Evolutionary conservation across 1,140 invertebrate genomes (phyloP), one percentile per base, ranked within the genome.

Genomic region (Bicyclus anynana): DNA sequence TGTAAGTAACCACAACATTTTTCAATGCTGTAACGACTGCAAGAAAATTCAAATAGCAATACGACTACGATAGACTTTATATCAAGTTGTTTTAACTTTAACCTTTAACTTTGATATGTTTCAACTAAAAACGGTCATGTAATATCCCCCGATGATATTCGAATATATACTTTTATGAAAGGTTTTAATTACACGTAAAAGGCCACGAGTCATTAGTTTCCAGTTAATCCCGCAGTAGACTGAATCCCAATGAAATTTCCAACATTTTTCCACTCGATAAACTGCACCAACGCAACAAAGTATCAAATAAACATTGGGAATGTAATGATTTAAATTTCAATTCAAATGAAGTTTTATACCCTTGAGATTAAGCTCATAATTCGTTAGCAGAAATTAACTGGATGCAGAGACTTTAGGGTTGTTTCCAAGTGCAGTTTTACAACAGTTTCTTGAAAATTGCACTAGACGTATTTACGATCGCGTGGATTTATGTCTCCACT

Each of bases 381-480:
- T 37, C 10, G 10, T 37, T 6, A 21, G 14, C 16, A 14, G 21
- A 14, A 49, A 33, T 51, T 40, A 27, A 53, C 23, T 38, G 26
- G 21, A 7, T 29, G 10, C 14, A 16, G 17, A 42, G 23, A 5
- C 13, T 3, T 40, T 50, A 37, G 33, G 46, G 33, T 21, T 48
- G 37, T 48, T 40, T 50, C 23, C 17, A 26, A 12, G 35, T 59
- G 53, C 42, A 67, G 16, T 60, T 61, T 59, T 67, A 54, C 33
- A 55, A 51, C 46, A 55, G 49, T 59, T 62, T 53, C 59, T 59
- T 47, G 52, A 51, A 59, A 61, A 58, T 44, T 51, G 51, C 5
- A 48, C 55, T 46, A 59, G 48, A 44, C 59, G 46, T 33, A 18
- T 80, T 80, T 78, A 80, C 68, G 77, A 74, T 74, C 73, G 70